Base-by-base conservation (phyloP, 2,113 vertebrate genomes). In the Hippocampus abdominalis region DNA sequence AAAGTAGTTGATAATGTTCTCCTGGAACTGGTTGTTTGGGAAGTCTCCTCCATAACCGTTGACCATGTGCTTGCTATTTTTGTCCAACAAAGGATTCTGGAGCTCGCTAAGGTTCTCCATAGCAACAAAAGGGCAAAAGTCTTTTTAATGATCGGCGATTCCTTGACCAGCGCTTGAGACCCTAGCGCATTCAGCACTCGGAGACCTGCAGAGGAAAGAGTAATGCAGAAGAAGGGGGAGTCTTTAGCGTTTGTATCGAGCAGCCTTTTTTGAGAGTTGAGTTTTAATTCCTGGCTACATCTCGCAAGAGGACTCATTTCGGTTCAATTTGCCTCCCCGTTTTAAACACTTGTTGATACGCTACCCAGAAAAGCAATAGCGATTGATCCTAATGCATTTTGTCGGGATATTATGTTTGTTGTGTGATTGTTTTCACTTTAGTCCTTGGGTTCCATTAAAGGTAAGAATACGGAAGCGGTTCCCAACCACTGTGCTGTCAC, bases 51-150 rank as follows among this genome's bases (percentile, higher is more conserved):
- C 92, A 64, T 94, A 98, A 78, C 94, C 91, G 23, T 67, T 92
- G 60, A 96, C 89, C 80, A 91, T 91, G 51, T 95, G 95, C 70
- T 93, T 90, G 0, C 92, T 94, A 88, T 91, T 91, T 78, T 94
- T 94, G 80, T 97, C 93, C 91, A 98, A 71, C 81, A 98, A 85
- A 0, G 96, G 96, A 78, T 96, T 96, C 81, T 96, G 95, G 49
- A 98, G 94, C 87, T 98, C 96, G 6, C 91, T 95, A 46, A 97
- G 89, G 0, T 94, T 97, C 85, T 98, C 96, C 96, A 98, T 98
- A 75, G 78, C 84, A 11, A n/a, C 73, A 36, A 56, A 40, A 48
- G 44, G 25, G 57, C 29, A 72, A 71, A 74, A 57, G 36, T 46
- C 77, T 20, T 63, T 21, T 66, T 60, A 64, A 68, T 62, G 63